Conservation (phyloP, 2,113 vertebrate species). For the Hippocampus barbouri region DNA sequence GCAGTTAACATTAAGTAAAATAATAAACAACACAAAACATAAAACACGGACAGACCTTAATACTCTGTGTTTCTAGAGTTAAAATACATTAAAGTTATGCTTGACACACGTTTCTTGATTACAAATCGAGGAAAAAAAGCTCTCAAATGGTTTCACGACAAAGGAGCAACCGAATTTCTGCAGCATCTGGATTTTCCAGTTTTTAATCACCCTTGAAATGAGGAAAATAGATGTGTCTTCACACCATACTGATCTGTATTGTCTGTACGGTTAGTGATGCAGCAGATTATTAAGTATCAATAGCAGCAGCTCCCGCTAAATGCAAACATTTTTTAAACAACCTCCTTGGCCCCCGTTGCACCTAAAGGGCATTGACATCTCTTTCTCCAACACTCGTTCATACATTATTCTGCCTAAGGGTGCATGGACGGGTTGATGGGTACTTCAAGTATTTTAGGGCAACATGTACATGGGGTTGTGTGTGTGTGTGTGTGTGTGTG, state of each 20-base stretch:
- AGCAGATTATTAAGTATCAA: constrained; percentile 57
- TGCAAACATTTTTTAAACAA: constrained; percentile 23
- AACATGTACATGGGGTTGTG: background rate
- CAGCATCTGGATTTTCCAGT: constrained; percentile 61
- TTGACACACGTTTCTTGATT: background rate
- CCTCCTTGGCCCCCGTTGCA: constrained; percentile 20
- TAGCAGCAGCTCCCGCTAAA: background rate
- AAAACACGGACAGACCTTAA: no score
- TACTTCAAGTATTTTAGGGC: constrained; percentile 14
- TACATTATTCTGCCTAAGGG: constrained; percentile 42
- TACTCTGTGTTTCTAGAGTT: background rate
- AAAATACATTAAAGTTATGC: constrained; percentile 16
- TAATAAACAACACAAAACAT: no score
- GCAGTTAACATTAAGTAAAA: no score
- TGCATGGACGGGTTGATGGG: constrained; percentile 10
- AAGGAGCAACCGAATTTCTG: constrained; percentile 58
- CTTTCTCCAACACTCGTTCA: constrained; percentile 32
- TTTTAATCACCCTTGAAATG: constrained; percentile 73
- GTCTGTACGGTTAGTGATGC: constrained; percentile 66
- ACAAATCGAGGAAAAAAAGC: constrained; percentile 27
- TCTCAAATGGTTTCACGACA: constrained; percentile 70
- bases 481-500: constrained; percentile 16
- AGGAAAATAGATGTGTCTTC: constrained; percentile 73
- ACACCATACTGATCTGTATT: constrained; percentile 69
- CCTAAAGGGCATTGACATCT: constrained; percentile 41